phyloP scores from a whole-genome alignment of 2,888 invertebrate species.

The Pegoplata infirma region DNA sequence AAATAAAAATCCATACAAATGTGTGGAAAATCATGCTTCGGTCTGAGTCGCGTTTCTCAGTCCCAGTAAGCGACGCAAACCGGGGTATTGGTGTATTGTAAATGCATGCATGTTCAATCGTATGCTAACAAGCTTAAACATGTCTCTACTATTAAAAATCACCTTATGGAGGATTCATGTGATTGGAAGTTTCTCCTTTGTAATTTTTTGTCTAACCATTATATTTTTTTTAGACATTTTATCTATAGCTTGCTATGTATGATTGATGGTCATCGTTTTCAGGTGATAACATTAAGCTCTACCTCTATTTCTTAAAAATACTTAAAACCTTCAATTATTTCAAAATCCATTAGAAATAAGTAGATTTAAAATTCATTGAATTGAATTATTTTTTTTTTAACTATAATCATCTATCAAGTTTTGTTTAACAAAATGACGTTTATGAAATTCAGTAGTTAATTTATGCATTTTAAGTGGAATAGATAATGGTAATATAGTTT shows the following conservation, averaged over 20 bases:
- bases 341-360: background rate
- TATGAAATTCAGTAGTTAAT: too few species aligned
- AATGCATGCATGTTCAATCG: conserved; percentile 18
- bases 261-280: conserved; percentile 58
- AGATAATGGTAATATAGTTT: too few species aligned
- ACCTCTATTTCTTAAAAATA: background rate
- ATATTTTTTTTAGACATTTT: conserved; percentile 35
- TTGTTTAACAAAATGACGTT: background rate
- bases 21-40: too few species aligned
- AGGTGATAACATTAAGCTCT: conserved; percentile 53
- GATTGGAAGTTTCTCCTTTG: background rate
- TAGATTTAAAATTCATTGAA: background rate
- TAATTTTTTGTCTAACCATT: background rate
- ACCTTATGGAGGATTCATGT: background rate
- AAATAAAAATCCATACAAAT: too few species aligned
- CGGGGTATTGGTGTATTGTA: background rate
- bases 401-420: background rate
- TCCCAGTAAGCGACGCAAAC: too few species aligned
- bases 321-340: conserved; percentile 35
- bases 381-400: background rate
- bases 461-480: too few species aligned
- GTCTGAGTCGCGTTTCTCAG: too few species aligned
- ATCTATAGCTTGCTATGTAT: conserved; percentile 40
- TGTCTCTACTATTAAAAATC: conserved; percentile 16
- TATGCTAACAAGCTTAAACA: background rate